These are phyloP conservation scores for Pithys albifrons DNA, from an alignment of 2,113 vertebrate genomes.

Conservation along the genomic window DNA sequence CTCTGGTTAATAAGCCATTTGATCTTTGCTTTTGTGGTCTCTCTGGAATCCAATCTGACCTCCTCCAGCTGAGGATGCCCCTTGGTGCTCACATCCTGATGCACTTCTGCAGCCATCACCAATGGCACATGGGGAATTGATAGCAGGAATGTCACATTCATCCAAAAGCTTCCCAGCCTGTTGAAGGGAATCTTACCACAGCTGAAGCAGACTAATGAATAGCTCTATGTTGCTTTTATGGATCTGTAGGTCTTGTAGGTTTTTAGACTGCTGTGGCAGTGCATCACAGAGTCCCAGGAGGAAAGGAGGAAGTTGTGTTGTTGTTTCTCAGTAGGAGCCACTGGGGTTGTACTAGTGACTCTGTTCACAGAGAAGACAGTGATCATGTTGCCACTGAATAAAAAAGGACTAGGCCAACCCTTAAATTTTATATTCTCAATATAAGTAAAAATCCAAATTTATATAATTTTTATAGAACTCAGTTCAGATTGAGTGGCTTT, in stretches of 20 bases:
- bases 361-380: neutral
- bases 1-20: constrained; percentile 33
- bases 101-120: neutral
- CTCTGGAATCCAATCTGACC: neutral
- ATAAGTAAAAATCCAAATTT: neutral
- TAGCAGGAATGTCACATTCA: fast-evolving
- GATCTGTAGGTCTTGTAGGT: neutral
- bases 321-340: neutral
- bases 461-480: neutral
- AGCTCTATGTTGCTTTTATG: neutral
- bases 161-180: neutral
- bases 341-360: neutral
- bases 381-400: neutral
- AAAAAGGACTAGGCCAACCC: neutral
- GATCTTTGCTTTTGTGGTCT: constrained; percentile 19
- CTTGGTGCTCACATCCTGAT: neutral
- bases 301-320: neutral
- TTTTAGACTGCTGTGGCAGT: neutral
- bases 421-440: neutral
- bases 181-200: neutral
- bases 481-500: neutral
- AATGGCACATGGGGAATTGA: neutral
- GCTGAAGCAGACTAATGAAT: neutral
- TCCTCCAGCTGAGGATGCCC: neutral
- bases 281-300: neutral